phyloP scores from a whole-genome alignment of 2,113 vertebrate genomes.

The Labeo rohita region DNA sequence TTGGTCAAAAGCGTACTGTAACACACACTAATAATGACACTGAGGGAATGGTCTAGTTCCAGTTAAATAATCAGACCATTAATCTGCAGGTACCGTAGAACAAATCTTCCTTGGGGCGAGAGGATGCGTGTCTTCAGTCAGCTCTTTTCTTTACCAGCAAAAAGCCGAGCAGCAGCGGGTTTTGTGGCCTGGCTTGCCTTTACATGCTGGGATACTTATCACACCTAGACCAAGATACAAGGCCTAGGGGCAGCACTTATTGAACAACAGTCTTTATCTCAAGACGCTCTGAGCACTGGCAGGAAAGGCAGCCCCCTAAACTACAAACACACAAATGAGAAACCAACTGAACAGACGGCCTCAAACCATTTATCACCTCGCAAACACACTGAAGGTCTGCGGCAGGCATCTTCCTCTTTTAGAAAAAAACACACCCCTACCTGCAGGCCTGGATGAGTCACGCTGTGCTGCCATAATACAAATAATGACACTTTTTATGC shows the following conservation, averaged over 20 bases:
- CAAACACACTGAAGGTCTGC: slow-evolving; percentile 24
- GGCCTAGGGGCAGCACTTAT: slow-evolving; percentile 50
- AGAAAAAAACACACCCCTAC: slow-evolving; percentile 35
- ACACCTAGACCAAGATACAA: slow-evolving; percentile 43
- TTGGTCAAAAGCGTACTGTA: neutral
- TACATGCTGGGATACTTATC: slow-evolving; percentile 53
- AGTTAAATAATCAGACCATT: neutral
- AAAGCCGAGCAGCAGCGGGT: neutral
- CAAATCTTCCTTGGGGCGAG: neutral
- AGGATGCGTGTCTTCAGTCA: slow-evolving; percentile 6
- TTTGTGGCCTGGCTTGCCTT: slow-evolving; percentile 26
- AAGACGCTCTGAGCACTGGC: neutral
- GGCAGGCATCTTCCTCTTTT: neutral
- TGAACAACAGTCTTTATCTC: slow-evolving; percentile 33
- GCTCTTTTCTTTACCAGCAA: neutral
- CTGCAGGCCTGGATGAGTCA: slow-evolving; percentile 53
- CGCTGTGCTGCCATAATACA: slow-evolving; percentile 18
- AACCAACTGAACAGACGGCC: neutral
- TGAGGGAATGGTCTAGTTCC: neutral
- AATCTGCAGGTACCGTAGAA: neutral
- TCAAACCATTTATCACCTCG: neutral
- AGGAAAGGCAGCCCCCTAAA: slow-evolving; percentile 16
- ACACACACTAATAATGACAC: neutral
- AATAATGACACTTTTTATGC: slow-evolving; percentile 48
- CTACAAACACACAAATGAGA: neutral